Base-by-base conservation (phyloP, 1,140 invertebrate genomes). In the Druon quercuslanigerum region DNA sequence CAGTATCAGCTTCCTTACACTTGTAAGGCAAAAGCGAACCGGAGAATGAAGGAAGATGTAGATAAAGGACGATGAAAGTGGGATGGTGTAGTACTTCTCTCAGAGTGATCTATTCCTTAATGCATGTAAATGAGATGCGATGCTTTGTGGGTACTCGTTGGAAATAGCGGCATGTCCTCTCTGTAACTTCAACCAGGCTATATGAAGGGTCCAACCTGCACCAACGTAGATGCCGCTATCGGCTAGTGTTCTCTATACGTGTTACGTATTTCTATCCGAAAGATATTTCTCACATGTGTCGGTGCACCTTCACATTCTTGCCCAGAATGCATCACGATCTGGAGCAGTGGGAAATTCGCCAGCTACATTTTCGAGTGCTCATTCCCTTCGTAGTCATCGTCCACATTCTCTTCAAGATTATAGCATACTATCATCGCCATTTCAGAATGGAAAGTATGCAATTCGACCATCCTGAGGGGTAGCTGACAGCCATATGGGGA, bases 111-210 rank as follows among this genome's bases (percentile, higher is more conserved):
- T 83, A 83, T 83, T 81, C 79, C 81, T 82, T 84, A 82, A 86
- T 85, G 78, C 76, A 85, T 84, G 84, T 76, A 86, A 86, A 86
- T 86, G 84, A 85, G 77, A 85, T 84, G 83, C 81, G 71, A 84
- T 51, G 83, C 78, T 83, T 79, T 74, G 76, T 71, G 75, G 75
- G 73, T 81, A 78, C 77, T 84, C 75, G 82, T 78, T 78, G 81
- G 66, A 79, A 80, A 84, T 80, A 82, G 50, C 57, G 72, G 51
- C 75, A 74, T 72, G 79, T 60, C 70, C 54, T 82, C 54, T 82
- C 19, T 57, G 77, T 78, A 73, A 77, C 54, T 73, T 73, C 52
- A 20, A 57, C 54, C 74, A 20, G 13, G 40, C 40, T 46, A 33
- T 40, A 66, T 40, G 60, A 11, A 66, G 25, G 33, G 60, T 9